Evolutionary conservation across 2,113 vertebrate species (phyloP).

Genomic region (Himantopus leucocephalus): DNA sequence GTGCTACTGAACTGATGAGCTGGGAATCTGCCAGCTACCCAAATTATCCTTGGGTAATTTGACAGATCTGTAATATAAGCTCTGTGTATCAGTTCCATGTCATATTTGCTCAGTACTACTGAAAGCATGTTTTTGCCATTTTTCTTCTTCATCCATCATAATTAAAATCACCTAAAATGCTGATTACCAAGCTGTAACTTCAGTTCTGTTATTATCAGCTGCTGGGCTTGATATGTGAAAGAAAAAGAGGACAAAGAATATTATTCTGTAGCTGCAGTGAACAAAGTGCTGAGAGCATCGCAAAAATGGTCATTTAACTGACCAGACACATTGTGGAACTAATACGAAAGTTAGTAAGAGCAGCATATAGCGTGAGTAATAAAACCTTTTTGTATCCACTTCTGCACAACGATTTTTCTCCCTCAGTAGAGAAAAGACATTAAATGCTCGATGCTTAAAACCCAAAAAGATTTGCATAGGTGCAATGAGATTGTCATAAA

Average conservation of each 20-base stretch:
- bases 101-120: slow-evolving; percentile 29
- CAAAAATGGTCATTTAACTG: slow-evolving; percentile 14
- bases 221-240: neutral
- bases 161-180: slow-evolving; percentile 51
- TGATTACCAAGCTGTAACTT: slow-evolving; percentile 36
- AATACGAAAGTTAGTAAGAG: neutral
- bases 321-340: slow-evolving; percentile 15
- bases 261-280: neutral
- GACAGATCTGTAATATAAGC: slow-evolving; percentile 62
- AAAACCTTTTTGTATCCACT: slow-evolving; percentile 34
- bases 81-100: slow-evolving; percentile 17
- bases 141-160: slow-evolving; percentile 54
- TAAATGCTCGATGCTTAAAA: slow-evolving; percentile 48
- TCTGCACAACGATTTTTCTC: neutral
- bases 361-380: neutral
- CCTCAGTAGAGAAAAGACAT: slow-evolving; percentile 39
- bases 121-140: slow-evolving; percentile 50
- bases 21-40: slow-evolving; percentile 42
- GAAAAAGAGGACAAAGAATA: neutral
- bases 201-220: slow-evolving; percentile 17
- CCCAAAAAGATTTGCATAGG: slow-evolving; percentile 57
- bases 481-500: slow-evolving; percentile 58
- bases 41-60: slow-evolving; percentile 50
- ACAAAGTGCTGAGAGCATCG: neutral
- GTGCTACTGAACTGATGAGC: slow-evolving; percentile 29